Evolutionary conservation across 2,888 invertebrate genomes (phyloP).

Genomic region (Xestoiulus laeticollis): DNA sequence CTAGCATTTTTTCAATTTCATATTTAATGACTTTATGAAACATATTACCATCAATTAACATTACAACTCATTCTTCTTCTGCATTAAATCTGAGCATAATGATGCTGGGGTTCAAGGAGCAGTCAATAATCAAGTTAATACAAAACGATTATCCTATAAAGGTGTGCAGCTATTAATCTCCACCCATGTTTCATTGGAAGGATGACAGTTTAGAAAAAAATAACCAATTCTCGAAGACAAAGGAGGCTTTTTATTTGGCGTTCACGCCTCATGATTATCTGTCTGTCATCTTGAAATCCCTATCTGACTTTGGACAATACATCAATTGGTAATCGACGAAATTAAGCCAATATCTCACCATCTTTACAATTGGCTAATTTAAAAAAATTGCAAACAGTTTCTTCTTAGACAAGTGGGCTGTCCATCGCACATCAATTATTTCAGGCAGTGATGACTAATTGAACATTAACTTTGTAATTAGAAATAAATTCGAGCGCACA

Average conservation of each 20-base stretch:
- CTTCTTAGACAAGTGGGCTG: not conserved
- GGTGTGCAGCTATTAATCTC: conserved; percentile 10
- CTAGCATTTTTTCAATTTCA: not conserved
- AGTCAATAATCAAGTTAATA: conserved; percentile 10
- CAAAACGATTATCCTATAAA: not conserved
- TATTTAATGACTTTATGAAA: not conserved
- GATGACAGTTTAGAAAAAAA: not conserved
- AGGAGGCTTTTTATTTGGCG: not conserved
- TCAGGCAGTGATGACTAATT: not conserved
- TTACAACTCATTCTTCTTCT: not conserved
- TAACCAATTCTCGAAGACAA: conserved; percentile 33
- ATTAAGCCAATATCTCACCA: conserved; percentile 36
- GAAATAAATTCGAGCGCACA: conserved; percentile 1
- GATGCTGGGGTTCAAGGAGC: not conserved
- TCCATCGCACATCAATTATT: not conserved
- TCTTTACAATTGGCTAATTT: not conserved
- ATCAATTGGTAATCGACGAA: conserved; percentile 38
- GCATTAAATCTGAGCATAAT: not conserved
- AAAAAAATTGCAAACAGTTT: not conserved
- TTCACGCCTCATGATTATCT: conserved; percentile 35
- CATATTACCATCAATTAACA: not conserved
- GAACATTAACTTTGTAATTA: conserved; percentile 31
- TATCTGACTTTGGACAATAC: not conserved
- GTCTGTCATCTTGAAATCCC: conserved; percentile 30
- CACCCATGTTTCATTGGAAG: conserved; percentile 4